Conservation (phyloP, 2,888 invertebrate species). For the Hirudinaria manillensis region DNA sequence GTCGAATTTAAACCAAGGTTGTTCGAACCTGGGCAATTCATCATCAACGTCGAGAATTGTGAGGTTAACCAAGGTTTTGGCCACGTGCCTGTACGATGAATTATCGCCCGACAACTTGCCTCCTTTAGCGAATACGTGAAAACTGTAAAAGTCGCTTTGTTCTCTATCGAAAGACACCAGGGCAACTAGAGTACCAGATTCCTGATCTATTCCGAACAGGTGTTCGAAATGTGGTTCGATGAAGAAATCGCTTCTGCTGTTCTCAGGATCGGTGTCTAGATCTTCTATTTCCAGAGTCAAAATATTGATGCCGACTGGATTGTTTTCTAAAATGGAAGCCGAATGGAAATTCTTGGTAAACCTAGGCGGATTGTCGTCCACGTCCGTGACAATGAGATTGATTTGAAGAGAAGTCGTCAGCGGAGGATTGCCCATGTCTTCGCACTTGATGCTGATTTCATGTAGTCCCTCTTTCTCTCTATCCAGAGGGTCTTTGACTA, state of each 20-base stretch:
- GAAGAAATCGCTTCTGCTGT: conserved; percentile 12
- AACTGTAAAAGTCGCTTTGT: conserved; percentile 4
- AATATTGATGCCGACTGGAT: background rate
- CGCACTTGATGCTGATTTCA: conserved; percentile 14
- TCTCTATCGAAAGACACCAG: conserved; percentile 22
- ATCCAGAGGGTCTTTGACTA: conserved; percentile 8
- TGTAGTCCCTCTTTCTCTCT: background rate
- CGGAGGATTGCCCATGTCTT: conserved; percentile 23
- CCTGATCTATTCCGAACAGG: conserved; percentile 21
- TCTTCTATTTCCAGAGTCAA: conserved; percentile 9
- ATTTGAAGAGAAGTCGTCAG: background rate
- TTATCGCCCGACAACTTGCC: conserved; percentile 2
- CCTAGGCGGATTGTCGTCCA: conserved; percentile 24
- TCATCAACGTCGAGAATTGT: conserved; percentile 23
- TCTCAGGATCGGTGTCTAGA: conserved; percentile 4
- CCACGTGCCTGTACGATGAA: conserved; percentile 17
- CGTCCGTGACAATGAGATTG: conserved; percentile 16
- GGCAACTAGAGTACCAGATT: conserved; percentile 2
- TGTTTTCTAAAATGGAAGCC: conserved; percentile 15
- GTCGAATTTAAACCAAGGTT: conserved; percentile 28
- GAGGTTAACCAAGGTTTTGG: conserved; percentile 20
- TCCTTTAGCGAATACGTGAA: conserved; percentile 26
- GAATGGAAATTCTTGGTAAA: background rate
- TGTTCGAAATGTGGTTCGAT: conserved; percentile 25
- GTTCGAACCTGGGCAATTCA: conserved; percentile 22